Base-by-base conservation (phyloP, 2,888 invertebrate genomes). In the Yponomeuta sedellus region DNA sequence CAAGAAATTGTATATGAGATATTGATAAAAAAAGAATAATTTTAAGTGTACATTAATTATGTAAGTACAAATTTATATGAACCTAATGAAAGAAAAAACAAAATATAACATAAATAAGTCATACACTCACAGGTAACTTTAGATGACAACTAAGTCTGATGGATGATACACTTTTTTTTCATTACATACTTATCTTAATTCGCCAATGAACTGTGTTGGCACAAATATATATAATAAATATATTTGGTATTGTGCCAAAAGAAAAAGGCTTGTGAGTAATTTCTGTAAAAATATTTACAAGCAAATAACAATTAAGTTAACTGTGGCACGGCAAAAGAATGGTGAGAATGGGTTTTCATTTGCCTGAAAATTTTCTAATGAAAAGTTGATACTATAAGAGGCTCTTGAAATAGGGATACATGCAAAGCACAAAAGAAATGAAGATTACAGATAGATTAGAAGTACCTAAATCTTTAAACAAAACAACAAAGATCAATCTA, bases 401-500 rank as follows among this genome's bases (percentile, higher is more conserved):
- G 16, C 44, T 52, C 16, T 52, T 52, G 40, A 20, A 67, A 64
- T 20, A 44, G n/a, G 19, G 44, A 44, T 4, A 40, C 19, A 64
- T 64, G 34, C 64, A 25, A 64, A 64, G 28, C 64, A 64, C 64
- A 64, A 63, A 63, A 61, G 34, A 61, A 61, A 11, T 61, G 34
- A 61, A 61, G 2, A 61, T 58, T 11, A 61, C 34, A 6, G 20
- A 61, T 25, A 61, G 11, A n/a, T 39, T 44, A 44, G 28, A 64
- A 19, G 64, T 10, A 28, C 16, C 22, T 19, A 64, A 64, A 25
- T 25, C 20, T 63, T 20, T 20, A 63, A 63, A n/a, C 40, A 44
- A 25, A 63, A 63, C 52, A 63, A 63, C 69, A 68, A 67, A 70
- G 74, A 72, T 70, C n/a, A 74, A 69, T 74, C 71, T 73, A 71